Conservation (phyloP, 2,113 vertebrate genomes). For the Amphiprion percula region DNA sequence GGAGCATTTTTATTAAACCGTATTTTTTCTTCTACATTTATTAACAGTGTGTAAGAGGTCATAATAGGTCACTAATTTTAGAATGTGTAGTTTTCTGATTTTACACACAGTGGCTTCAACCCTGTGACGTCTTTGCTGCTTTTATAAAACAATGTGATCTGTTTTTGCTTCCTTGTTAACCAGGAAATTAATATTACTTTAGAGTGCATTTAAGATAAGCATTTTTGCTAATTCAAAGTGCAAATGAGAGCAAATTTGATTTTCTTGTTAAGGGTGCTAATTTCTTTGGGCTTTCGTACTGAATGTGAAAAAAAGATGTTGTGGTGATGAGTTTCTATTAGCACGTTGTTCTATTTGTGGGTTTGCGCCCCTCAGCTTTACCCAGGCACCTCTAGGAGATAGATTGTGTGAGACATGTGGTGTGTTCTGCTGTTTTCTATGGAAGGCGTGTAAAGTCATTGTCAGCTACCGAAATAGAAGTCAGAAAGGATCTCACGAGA, state of each 20-base stretch:
- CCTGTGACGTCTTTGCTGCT: slow-evolving; percentile 32
- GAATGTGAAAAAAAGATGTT: slow-evolving; percentile 62
- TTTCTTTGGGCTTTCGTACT: slow-evolving; percentile 66
- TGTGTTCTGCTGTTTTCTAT: slow-evolving; percentile 54
- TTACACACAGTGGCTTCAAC: slow-evolving; percentile 28
- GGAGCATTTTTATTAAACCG: slow-evolving; percentile 25
- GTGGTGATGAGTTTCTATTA: slow-evolving; percentile 61
- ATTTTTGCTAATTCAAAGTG: slow-evolving; percentile 32
- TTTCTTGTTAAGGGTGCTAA: slow-evolving; percentile 65
- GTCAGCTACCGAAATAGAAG: slow-evolving; percentile 77
- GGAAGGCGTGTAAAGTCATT: slow-evolving; percentile 70
- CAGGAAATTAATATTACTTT: slow-evolving; percentile 33
- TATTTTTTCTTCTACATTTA: slow-evolving; percentile 14
- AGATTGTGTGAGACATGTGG: slow-evolving; percentile 68
- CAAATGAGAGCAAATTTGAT: slow-evolving; percentile 44
- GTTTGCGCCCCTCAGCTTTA: slow-evolving; percentile 66
- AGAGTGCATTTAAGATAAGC: slow-evolving; percentile 35
- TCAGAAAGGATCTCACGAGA: slow-evolving; percentile 66
- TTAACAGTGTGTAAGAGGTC: slow-evolving; percentile 29
- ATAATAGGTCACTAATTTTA: slow-evolving; percentile 46
- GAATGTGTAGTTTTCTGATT: slow-evolving; percentile 37
- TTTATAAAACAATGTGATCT: slow-evolving; percentile 31
- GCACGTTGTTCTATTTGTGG: slow-evolving; percentile 74
- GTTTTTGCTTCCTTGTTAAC: slow-evolving; percentile 30
- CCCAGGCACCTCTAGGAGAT: slow-evolving; percentile 46